Conservation (phyloP, 2,113 vertebrate species). For the Microtus pennsylvanicus region DNA sequence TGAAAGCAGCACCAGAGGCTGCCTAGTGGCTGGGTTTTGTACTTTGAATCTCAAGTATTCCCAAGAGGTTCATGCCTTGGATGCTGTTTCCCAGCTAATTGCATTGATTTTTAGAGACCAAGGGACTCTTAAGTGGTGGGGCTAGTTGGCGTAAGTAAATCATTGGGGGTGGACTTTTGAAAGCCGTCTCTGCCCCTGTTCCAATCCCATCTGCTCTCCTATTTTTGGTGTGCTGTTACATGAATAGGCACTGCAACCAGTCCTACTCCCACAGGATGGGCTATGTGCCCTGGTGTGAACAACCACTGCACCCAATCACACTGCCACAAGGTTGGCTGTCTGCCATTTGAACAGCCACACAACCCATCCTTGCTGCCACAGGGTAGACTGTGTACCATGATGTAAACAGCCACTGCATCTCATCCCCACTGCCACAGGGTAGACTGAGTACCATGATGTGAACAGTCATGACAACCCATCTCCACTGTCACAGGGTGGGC, state of each 20-base stretch:
- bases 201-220: neutral
- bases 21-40: neutral
- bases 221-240: neutral
- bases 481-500: no score
- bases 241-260: neutral
- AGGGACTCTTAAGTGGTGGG: neutral
- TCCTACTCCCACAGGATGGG: neutral
- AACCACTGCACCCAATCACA: no score
- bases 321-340: no score
- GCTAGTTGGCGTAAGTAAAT: neutral
- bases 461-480: no score
- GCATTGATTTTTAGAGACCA: neutral
- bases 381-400: no score
- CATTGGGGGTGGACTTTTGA: neutral
- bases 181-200: neutral
- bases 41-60: neutral
- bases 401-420: no score
- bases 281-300: no score
- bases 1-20: neutral
- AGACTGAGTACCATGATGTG: no score
- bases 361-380: no score
- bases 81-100: neutral
- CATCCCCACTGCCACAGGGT: no score
- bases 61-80: neutral
- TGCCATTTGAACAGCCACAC: no score